Evolutionary conservation across 2,888 invertebrate species (phyloP).

Genomic region (Scrobipalpa costella): DNA sequence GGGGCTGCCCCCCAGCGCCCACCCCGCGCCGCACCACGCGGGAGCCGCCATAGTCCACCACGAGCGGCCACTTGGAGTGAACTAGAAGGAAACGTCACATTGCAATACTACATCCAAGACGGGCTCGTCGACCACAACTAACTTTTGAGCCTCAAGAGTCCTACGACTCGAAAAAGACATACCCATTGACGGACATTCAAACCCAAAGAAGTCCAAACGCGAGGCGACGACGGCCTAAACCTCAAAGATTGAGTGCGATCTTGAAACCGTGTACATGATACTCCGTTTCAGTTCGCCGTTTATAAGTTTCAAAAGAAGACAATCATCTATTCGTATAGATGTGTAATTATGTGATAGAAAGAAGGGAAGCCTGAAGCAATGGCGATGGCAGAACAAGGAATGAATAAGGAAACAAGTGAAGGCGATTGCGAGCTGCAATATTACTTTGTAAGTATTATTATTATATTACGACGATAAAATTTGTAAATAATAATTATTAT

Average conservation of each 20-base stretch:
- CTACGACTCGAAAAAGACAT: conserved; percentile 1
- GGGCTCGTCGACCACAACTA: not conserved
- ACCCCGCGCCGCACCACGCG: conserved; percentile 3
- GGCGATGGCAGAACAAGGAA: conserved; percentile 29
- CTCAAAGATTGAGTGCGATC: conserved; percentile 5
- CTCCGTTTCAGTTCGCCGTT: not conserved
- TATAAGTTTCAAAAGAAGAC: conserved; percentile 9
- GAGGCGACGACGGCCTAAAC: conserved; percentile 18
- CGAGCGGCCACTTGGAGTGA: not conserved
- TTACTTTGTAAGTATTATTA: conserved; percentile 71
- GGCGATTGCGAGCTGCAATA: conserved; percentile 76
- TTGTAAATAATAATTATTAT: conserved; percentile 61
- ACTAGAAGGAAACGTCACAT: conserved; percentile 20
- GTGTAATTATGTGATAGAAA: conserved; percentile 18
- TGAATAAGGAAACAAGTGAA: conserved; percentile 40
- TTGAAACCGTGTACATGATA: conserved; percentile 1
- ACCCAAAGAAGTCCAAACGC: not conserved
- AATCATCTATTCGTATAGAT: conserved; percentile 18
- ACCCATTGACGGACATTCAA: not conserved
- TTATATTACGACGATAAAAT: conserved; percentile 43
- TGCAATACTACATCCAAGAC: not conserved
- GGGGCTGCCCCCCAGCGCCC: not conserved
- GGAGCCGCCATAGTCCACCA: not conserved
- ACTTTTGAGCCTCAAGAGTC: conserved; percentile 1
- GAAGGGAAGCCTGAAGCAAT: conserved; percentile 31